Percentiles rank a stretch among this genome's conserved stretches.
phyloP scores from a whole-genome alignment of 2,888 invertebrate species.

The Chrysopilus asiliformis region DNA sequence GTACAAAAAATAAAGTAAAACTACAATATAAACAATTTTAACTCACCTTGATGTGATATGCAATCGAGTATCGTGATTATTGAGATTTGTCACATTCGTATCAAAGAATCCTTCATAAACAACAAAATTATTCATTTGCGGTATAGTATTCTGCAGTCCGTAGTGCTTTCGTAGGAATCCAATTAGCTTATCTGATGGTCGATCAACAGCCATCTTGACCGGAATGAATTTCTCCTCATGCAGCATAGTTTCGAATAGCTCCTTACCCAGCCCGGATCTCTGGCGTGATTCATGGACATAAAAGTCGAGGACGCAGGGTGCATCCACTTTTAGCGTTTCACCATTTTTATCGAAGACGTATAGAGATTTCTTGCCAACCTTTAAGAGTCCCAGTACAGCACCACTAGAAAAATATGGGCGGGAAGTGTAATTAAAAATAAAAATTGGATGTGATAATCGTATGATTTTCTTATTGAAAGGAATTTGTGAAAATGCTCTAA shows the following conservation, averaged over 20 bases:
- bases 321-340: slow-evolving; percentile 60
- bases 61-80: slow-evolving; percentile 19
- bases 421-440: no score
- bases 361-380: slow-evolving; percentile 79
- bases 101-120: slow-evolving; percentile 70
- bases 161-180: slow-evolving; percentile 79
- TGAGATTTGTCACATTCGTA: slow-evolving; percentile 13
- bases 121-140: slow-evolving; percentile 80
- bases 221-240: slow-evolving; percentile 55
- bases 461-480: no score
- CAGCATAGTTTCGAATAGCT: slow-evolving; percentile 75
- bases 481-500: no score
- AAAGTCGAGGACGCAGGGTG: slow-evolving; percentile 86
- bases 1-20: slow-evolving; percentile 11
- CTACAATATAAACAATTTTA: slow-evolving; percentile 1
- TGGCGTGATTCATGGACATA: slow-evolving; percentile 76
- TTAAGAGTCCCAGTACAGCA: slow-evolving; percentile 70
- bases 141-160: slow-evolving; percentile 46
- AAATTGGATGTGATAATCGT: no score
- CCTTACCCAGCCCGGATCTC: slow-evolving; percentile 71
- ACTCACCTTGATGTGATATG: slow-evolving; percentile 33
- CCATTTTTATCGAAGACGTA: slow-evolving; percentile 67
- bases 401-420: no score
- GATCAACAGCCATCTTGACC: slow-evolving; percentile 75
- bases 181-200: slow-evolving; percentile 80